Evolutionary conservation across 92 coral and sea anemone species (phyloP).

Genomic region (Siderastrea siderea): DNA sequence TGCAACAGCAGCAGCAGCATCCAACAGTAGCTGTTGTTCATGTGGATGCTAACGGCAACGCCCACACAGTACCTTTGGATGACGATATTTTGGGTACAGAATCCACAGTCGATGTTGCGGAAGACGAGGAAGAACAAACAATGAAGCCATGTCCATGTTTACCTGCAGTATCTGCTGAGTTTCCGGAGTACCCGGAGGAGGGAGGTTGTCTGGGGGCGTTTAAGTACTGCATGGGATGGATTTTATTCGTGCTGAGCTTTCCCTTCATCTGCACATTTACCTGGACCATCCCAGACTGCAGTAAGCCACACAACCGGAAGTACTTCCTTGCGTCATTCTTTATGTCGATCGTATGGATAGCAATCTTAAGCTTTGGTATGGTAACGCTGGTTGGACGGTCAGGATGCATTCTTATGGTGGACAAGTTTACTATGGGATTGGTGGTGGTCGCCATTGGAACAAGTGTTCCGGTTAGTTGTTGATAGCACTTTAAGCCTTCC

Average conservation of each 20-base stretch:
- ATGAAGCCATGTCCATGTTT: conserved; percentile 85
- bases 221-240: conserved; percentile 82
- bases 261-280: conserved; percentile 94
- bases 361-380: conserved; percentile 97
- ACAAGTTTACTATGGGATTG: conserved; percentile 99
- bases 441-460: conserved; percentile 98
- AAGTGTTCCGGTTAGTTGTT: conserved; percentile 95
- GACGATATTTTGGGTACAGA: conserved; percentile 28
- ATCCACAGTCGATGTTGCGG: conserved; percentile 28
- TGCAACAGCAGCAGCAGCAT: conserved; percentile 35
- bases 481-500: not conserved
- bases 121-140: conserved; percentile 59
- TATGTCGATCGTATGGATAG: conserved; percentile 97
- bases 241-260: conserved; percentile 86
- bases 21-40: conserved; percentile 57
- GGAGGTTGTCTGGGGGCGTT: conserved; percentile 51
- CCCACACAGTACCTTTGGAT: conserved; percentile 50
- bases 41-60: conserved; percentile 82
- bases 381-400: conserved; percentile 97
- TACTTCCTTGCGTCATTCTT: conserved; percentile 90
- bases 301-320: conserved; percentile 95
- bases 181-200: conserved; percentile 82
- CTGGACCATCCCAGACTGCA: conserved; percentile 98
- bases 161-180: conserved; percentile 83
- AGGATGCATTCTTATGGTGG: conserved; percentile 96